phyloP scores from a whole-genome alignment of 2,888 invertebrate species.

The Panopea generosa region DNA sequence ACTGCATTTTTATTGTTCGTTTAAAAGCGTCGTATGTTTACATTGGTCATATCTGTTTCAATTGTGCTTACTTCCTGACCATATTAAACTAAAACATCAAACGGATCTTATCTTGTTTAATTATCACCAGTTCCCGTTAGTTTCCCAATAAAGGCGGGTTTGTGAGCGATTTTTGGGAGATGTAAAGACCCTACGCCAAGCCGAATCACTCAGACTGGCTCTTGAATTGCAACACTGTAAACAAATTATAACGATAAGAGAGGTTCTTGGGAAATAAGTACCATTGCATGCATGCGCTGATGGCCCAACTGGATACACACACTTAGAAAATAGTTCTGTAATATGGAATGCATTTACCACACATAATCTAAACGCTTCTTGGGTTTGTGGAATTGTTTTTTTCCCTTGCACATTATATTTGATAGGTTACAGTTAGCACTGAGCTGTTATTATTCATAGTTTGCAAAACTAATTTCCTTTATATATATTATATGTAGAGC shows the following conservation, averaged over 20 bases:
- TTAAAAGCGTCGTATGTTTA: slow-evolving; percentile 55
- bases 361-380: too few relatives aligned
- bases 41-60: slow-evolving; percentile 54
- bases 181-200: slow-evolving; percentile 11
- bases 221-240: slow-evolving; percentile 34
- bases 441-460: too few relatives aligned
- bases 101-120: slow-evolving; percentile 59
- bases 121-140: slow-evolving; percentile 58
- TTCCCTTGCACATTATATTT: too few relatives aligned
- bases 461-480: too few relatives aligned
- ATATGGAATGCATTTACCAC: too few relatives aligned
- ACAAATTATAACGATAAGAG: slow-evolving; percentile 20
- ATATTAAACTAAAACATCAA: slow-evolving; percentile 58
- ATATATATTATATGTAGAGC: too few relatives aligned
- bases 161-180: slow-evolving; percentile 20
- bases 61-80: slow-evolving; percentile 48
- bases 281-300: too few relatives aligned
- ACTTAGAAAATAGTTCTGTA: too few relatives aligned
- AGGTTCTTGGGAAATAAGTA: too few relatives aligned
- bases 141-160: slow-evolving; percentile 50
- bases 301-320: too few relatives aligned
- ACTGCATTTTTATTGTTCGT: slow-evolving; percentile 45
- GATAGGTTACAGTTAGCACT: too few relatives aligned
- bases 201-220: slow-evolving; percentile 18
- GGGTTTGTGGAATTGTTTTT: too few relatives aligned